phyloP scores from a whole-genome alignment of 2,113 vertebrate species.

The Eulemur macaco region DNA sequence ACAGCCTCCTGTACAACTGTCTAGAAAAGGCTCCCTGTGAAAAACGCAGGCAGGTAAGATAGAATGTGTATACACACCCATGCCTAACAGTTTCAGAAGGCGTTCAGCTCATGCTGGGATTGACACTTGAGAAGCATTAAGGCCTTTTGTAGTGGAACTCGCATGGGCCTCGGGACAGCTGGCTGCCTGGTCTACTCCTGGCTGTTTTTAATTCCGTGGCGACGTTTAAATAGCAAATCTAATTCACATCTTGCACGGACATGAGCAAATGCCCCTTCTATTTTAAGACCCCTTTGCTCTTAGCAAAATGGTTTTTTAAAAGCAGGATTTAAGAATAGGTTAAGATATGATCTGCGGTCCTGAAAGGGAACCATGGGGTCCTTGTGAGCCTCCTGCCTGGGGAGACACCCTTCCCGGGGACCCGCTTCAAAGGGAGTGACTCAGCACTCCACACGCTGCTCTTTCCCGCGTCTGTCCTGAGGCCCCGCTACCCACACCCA shows the following conservation, averaged over 20 bases:
- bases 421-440: neutral
- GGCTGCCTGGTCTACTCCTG: neutral
- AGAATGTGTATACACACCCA: accelerated
- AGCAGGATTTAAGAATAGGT: neutral
- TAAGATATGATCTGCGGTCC: neutral
- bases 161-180: accelerated
- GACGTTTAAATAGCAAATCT: neutral
- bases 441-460: accelerated
- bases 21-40: neutral
- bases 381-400: accelerated
- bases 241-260: neutral
- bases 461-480: neutral
- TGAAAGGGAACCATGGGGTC: accelerated
- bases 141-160: neutral
- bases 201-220: neutral
- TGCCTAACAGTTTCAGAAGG: accelerated
- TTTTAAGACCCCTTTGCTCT: neutral
- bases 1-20: neutral
- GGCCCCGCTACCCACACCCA: neutral
- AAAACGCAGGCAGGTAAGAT: accelerated
- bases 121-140: too few relatives aligned
- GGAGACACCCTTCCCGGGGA: neutral
- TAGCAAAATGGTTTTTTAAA: neutral
- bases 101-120: accelerated
- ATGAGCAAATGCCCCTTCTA: accelerated